These are phyloP conservation scores for Carettochelys insculpta DNA, from an alignment of 2,113 vertebrate species.

Conservation along the genomic window DNA sequence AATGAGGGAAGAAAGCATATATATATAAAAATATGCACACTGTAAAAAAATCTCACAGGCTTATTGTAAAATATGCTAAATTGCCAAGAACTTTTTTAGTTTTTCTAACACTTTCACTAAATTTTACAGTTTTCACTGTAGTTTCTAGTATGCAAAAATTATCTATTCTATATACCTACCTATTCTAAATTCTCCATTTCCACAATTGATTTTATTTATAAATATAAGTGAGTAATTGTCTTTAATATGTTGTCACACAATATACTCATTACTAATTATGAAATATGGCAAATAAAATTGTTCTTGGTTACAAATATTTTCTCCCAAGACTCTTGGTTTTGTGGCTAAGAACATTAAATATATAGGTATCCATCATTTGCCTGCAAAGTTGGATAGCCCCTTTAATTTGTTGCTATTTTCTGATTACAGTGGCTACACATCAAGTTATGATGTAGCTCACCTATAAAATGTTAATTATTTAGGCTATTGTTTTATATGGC, in stretches of 20 bases:
- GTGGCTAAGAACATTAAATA: constrained; percentile 51
- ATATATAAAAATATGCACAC: not conserved
- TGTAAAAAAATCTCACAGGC: not conserved
- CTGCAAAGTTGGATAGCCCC: constrained; percentile 72
- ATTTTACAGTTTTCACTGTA: not conserved
- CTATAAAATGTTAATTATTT: not conserved
- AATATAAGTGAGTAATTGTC: constrained; percentile 39
- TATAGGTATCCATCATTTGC: constrained; percentile 68
- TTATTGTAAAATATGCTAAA: not conserved
- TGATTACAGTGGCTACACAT: constrained; percentile 15
- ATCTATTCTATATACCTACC: constrained; percentile 10
- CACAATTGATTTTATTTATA: constrained; percentile 12
- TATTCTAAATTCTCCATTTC: constrained; percentile 5
- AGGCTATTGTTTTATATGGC: constrained; percentile 25
- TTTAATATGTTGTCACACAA: constrained; percentile 9
- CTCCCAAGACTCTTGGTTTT: constrained; percentile 30
- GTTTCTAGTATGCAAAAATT: constrained; percentile 34
- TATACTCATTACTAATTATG: constrained; percentile 16
- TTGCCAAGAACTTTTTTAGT: constrained; percentile 30
- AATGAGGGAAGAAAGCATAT: constrained; percentile 53
- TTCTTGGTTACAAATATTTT: constrained; percentile 41
- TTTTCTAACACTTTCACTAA: not conserved
- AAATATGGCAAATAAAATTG: constrained; percentile 38
- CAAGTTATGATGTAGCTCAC: constrained; percentile 42
- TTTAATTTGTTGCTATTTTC: constrained; percentile 48